Percentiles rank a stretch among this genome's conserved stretches.
Evolutionary conservation across 2,113 vertebrate species (phyloP).

Genomic region (Ancistrus triradiatus): DNA sequence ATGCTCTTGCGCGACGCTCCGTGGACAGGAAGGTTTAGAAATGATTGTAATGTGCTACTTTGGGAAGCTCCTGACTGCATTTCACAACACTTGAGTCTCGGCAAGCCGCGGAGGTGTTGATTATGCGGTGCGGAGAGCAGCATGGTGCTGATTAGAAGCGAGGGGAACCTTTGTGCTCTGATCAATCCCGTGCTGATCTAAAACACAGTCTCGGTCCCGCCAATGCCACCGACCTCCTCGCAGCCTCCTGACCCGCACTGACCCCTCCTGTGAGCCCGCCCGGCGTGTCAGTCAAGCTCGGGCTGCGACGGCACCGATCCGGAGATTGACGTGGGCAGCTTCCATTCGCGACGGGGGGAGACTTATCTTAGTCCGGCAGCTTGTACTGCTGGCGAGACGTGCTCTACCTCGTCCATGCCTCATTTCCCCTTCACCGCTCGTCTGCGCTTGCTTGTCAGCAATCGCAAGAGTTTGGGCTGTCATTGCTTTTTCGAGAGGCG

Average conservation of each 20-base stretch:
- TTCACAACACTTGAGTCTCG: constrained; percentile 28
- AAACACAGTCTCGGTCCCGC: constrained; percentile 5
- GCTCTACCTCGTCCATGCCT: constrained; percentile 28
- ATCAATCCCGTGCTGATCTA: constrained; percentile 1
- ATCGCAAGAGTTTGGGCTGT: not conserved
- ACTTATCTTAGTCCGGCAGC: constrained; percentile 66
- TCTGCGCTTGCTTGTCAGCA: constrained; percentile 27
- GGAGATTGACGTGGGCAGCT: constrained; percentile 60
- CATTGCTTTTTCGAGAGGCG: constrained; percentile 31
- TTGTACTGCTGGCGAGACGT: constrained; percentile 54
- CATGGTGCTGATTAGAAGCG: constrained; percentile 40
- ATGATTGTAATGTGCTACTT: constrained; percentile 39
- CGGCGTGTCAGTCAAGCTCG: constrained; percentile 62
- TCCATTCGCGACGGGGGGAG: constrained; percentile 54
- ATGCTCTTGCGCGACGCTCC: not conserved
- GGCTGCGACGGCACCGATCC: constrained; percentile 43
- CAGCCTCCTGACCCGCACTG: constrained; percentile 55
- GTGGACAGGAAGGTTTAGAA: not conserved
- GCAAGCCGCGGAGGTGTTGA: constrained; percentile 22
- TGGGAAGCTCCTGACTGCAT: constrained; percentile 22
- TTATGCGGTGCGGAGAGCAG: constrained; percentile 27
- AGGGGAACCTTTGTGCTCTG: constrained; percentile 13
- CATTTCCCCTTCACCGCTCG: constrained; percentile 18
- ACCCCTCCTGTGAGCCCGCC: constrained; percentile 57
- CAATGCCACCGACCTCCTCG: constrained; percentile 30